A percentile compares a stretch with the other conserved stretches of the same genome.
Conservation (phyloP, 92 coral and sea anemone genomes). For the Epizoanthus illoricatus region DNA sequence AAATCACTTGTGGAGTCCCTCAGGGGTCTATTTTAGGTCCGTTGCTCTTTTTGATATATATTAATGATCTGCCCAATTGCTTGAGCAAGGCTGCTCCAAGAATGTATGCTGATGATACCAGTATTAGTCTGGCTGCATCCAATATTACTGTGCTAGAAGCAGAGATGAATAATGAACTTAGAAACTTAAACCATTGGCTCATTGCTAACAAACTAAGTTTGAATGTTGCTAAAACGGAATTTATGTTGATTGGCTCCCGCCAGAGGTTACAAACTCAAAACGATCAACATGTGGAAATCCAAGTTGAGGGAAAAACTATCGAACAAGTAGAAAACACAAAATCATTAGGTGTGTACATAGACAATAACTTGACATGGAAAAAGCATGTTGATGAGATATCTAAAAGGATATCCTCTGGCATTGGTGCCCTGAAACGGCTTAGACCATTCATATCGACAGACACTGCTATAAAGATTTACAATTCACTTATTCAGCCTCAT, state of each 20-base stretch:
- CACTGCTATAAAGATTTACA: no score
- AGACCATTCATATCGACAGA: no score
- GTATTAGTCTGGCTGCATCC: background rate
- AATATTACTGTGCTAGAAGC: background rate
- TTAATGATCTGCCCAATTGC: background rate
- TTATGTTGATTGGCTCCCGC: no score
- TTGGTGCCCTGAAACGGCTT: no score
- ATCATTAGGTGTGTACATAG: no score
- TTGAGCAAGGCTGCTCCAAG: conserved; percentile 10
- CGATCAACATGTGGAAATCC: background rate
- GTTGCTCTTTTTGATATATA: conserved; percentile 19
- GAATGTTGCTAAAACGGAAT: no score
- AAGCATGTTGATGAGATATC: no score
- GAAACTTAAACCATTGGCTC: background rate
- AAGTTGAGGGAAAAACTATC: background rate
- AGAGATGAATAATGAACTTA: background rate
- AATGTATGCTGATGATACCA: background rate
- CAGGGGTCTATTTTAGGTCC: conserved; percentile 22
- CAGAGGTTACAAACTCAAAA: background rate
- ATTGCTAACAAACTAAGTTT: background rate
- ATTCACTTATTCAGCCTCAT: no score
- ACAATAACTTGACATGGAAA: no score
- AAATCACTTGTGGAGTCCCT: conserved; percentile 12
- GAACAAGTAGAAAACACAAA: background rate
- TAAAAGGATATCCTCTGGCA: no score